A percentile compares a stretch with the other conserved stretches of the same genome.
Evolutionary conservation across 1,140 invertebrate species (phyloP).

Genomic region (Aphis gossypii): DNA sequence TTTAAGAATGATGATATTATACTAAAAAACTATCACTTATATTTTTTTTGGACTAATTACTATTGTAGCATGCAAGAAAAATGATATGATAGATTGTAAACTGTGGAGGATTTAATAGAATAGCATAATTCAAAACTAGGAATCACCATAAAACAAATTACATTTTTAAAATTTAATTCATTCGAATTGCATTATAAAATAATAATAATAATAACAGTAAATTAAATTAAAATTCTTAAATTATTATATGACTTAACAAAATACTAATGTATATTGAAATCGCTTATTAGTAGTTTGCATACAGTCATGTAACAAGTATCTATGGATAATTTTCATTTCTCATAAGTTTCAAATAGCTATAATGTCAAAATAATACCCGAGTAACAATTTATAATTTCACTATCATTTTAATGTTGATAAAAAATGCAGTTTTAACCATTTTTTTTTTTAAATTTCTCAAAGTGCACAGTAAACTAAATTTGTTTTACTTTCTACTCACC

Average conservation of each 20-base stretch:
- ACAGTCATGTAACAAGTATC: neutral
- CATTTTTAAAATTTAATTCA: too few relatives aligned
- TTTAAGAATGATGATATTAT: neutral
- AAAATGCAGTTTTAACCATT: neutral
- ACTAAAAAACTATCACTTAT: neutral
- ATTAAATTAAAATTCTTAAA: neutral
- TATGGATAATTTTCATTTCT: neutral
- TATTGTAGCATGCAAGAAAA: neutral
- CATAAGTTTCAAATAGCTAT: neutral
- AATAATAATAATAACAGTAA: neutral
- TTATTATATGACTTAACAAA: neutral
- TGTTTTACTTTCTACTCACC: slow-evolving; percentile 65
- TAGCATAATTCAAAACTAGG: neutral
- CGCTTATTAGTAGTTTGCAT: neutral
- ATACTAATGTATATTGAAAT: neutral
- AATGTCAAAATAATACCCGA: neutral
- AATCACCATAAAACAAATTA: neutral
- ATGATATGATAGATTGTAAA: neutral
- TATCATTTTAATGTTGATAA: neutral
- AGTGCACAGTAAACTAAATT: neutral
- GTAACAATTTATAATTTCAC: neutral
- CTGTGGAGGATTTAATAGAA: neutral
- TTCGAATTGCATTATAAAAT: too few relatives aligned
- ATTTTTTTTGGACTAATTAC: neutral
- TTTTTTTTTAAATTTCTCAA: neutral